A percentile compares a stretch with the other conserved stretches of the same genome.
These are phyloP conservation scores for Orchesella cincta DNA, from an alignment of 1,140 invertebrate genomes.

Conservation along the genomic window DNA sequence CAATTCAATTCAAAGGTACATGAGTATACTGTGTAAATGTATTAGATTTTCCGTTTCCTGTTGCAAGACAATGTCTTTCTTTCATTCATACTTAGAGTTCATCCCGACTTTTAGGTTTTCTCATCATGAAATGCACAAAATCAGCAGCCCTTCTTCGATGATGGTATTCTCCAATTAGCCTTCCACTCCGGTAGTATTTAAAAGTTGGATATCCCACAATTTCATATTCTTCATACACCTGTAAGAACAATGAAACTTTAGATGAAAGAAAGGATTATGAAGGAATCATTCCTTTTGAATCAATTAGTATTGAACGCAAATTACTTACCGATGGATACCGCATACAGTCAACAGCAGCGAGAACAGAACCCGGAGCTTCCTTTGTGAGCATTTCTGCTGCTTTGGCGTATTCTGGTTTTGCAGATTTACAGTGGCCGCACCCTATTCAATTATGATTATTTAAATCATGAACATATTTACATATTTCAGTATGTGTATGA, in stretches of 20 bases:
- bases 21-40: no score
- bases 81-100: neutral
- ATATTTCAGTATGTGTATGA: neutral
- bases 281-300: neutral
- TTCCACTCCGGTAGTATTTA: slow-evolving; percentile 57
- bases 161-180: slow-evolving; percentile 57
- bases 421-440: slow-evolving; percentile 66
- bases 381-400: slow-evolving; percentile 61
- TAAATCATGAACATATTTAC: neutral
- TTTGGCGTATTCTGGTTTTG: slow-evolving; percentile 62
- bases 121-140: slow-evolving; percentile 61
- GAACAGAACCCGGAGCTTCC: slow-evolving; percentile 54
- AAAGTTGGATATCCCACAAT: slow-evolving; percentile 55
- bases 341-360: slow-evolving; percentile 54
- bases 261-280: no score
- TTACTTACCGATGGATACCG: slow-evolving; percentile 41
- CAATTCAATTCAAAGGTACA: no score
- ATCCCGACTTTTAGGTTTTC: slow-evolving; percentile 31
- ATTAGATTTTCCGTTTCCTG: no score
- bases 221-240: slow-evolving; percentile 48
- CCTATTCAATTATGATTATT: slow-evolving; percentile 54
- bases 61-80: no score
- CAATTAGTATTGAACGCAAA: neutral
- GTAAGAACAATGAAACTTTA: no score
- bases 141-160: slow-evolving; percentile 57